Evolutionary conservation across 2,888 invertebrate genomes (phyloP).

Genomic region (Nymphalis c-album): DNA sequence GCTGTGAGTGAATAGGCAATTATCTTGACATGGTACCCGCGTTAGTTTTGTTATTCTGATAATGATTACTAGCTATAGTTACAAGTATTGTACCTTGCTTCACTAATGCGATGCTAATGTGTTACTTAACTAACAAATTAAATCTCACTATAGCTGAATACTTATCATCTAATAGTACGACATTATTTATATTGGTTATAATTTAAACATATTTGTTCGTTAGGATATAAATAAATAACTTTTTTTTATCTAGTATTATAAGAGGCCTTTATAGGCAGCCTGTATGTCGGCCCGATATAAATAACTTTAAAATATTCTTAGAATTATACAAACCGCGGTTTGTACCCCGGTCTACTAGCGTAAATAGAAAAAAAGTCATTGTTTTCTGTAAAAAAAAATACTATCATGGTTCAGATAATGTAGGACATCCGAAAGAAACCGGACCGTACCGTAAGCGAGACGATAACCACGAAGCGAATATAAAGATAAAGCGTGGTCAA

Average conservation of each 20-base stretch:
- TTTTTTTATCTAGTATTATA: no score
- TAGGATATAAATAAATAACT: neutral
- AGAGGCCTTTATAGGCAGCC: no score
- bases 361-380: constrained; percentile 13
- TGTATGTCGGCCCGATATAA: neutral
- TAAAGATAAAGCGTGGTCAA: constrained; percentile 29
- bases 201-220: neutral
- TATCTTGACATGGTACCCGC: no score
- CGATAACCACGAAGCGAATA: constrained; percentile 28
- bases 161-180: no score
- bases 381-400: constrained; percentile 19
- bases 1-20: no score
- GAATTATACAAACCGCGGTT: neutral
- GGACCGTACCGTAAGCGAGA: constrained; percentile 20
- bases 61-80: no score
- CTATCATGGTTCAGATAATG: constrained; percentile 23
- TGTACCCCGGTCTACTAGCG: neutral
- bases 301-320: neutral
- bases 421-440: constrained; percentile 21
- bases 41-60: no score
- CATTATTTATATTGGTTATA: no score
- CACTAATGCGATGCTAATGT: no score
- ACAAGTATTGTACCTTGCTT: no score
- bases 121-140: no score
- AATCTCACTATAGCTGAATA: no score